Evolutionary conservation across 1,140 invertebrate genomes (phyloP), one percentile per base, ranked within the genome.

Genomic region (Rhynchophorus ferrugineus): DNA sequence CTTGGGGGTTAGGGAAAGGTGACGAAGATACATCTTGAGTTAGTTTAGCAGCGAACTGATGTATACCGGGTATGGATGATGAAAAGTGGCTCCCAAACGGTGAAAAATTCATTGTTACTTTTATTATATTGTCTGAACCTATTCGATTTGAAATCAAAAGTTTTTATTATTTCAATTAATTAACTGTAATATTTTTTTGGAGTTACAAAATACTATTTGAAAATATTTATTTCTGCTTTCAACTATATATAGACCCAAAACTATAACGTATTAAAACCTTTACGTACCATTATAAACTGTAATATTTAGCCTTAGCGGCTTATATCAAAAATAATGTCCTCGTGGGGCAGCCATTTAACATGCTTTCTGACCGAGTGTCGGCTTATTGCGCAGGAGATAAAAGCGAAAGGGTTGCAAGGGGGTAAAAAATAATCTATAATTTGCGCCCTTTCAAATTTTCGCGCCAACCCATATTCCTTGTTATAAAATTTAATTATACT

Each of bases 81-180:
- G 78, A 75, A 69, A 81, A 81, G 55, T 80, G 79, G 57, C 78
- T 75, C 64, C 77, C 78, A 63, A 80, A 81, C 56, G 78, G 78
- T 63, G 79, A 75, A 64, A 81, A 81, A 74, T 80, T 81, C 79
- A 81, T 81, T 16, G 7, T 44, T 43, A 21, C 1, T 37, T 17
- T 14, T 51, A 35, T 11, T 24, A 35, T 29, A n/a, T 43, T 19
- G 21, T 37, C 41, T 41, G 43, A 42, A 42, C 6, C 5, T 3
- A 35, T 34, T 14, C 8, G 6, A 48, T 13, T 0, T 0, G 17
- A 39, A 35, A 36, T 22, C 34, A 22, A 21, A 9, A 9, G 20
- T 3, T 41, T 19, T 18, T 44, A 43, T 14, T 18, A 20, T 2
- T 11, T 38, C 5, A 38, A 11, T 38, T 8, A 8, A 38, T 38